Evolutionary conservation across 2,113 vertebrate species (phyloP), one percentile per base, ranked within the genome.

Genomic region (Sardina pilchardus): DNA sequence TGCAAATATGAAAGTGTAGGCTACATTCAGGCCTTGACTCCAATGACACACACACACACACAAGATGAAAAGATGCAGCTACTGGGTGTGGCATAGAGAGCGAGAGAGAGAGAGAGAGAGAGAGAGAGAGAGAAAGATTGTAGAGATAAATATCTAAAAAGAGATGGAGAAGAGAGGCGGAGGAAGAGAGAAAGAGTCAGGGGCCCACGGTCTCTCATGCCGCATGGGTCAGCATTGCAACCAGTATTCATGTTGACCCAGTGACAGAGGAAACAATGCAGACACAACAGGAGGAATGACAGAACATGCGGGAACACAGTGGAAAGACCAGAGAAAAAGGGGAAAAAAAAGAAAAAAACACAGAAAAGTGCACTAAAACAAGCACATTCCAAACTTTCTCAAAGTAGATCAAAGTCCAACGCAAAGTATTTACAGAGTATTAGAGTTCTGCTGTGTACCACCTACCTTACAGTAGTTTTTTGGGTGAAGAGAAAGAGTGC

Each of bases 401-500:
- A 5, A 10, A 9, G 6, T 83, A 59, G 16, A 14, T 36, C 0
- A 39, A 78, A 36, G 30, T 17, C 71, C 4, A 7, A 30, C 2
- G 7, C 1, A 71, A 21, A 34, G 30, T 8, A 71, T 39, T 17
- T 3, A 36, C 12, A 78, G 16, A 78, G 71, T 78, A 78, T 78
- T 78, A 34, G 14, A 36, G 36, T 39, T 16, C 36, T 14, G 12
- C 26, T 12, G 26, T 36, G 67, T 24, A 4, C 86, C 30, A 4
- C 86, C 83, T 87, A 95, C 94, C 92, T 94, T 86, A n/a, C 0
- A 85, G 86, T 21, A 44, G 82, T 82, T 84, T 84, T 43, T 83
- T 48, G 84, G 21, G 8, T 75, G 53, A 75, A 75, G 47, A 85
- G 71, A 83, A 85, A 81, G 75, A 88, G 89, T 16, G 16, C 30